A percentile compares a stretch with the other conserved stretches of the same genome.
phyloP scores from a whole-genome alignment of 1,140 invertebrate species.

The Drosophila mayri region DNA sequence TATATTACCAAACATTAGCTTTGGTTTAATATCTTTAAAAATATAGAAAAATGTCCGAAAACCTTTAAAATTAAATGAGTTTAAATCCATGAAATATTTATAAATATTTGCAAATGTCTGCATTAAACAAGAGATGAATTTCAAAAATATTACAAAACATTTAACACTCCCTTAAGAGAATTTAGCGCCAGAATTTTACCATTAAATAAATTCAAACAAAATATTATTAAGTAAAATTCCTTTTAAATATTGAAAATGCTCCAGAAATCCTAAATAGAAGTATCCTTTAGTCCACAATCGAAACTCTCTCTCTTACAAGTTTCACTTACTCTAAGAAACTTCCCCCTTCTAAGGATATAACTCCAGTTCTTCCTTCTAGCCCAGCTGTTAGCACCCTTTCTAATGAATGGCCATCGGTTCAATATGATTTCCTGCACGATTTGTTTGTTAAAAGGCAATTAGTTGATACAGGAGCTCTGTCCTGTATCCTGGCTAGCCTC shows the following conservation, averaged over 20 bases:
- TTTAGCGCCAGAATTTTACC: no score
- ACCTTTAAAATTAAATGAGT: background rate
- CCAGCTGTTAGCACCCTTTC: slow-evolving; percentile 48
- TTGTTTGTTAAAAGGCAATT: slow-evolving; percentile 83
- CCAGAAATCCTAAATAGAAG: background rate
- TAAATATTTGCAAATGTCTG: background rate
- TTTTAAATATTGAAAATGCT: background rate
- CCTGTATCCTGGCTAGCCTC: slow-evolving; percentile 7
- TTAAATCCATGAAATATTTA: background rate
- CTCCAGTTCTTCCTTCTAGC: background rate
- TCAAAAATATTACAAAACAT: background rate
- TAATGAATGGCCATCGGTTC: slow-evolving; percentile 72
- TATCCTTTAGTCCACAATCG: background rate
- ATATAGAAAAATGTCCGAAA: accelerated
- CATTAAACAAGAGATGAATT: background rate
- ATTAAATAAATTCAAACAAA: background rate
- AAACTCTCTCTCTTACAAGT: background rate
- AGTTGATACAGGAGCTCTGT: slow-evolving; percentile 58
- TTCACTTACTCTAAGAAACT: background rate
- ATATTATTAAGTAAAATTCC: background rate
- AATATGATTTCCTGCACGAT: slow-evolving; percentile 83
- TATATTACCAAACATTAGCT: background rate
- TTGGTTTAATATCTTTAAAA: background rate
- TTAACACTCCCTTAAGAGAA: no score
- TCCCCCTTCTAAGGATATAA: background rate